Evolutionary conservation across 2,797 vertebrate species (phyloP).

Genomic region (Chaenodraco wilsoni): DNA sequence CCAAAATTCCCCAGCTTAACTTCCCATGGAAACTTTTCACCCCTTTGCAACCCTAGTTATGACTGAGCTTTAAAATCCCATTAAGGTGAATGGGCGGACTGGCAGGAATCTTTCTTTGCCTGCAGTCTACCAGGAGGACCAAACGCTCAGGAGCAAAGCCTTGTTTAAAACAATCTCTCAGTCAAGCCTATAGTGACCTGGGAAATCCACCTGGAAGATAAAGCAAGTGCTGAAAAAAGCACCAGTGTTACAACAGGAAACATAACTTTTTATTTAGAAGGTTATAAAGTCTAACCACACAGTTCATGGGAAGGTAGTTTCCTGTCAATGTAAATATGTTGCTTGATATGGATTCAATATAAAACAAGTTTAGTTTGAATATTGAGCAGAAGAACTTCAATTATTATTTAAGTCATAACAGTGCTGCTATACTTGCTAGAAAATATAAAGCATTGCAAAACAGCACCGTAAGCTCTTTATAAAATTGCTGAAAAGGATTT

Average conservation of each 20-base stretch:
- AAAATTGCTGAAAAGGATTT: constrained; percentile 35
- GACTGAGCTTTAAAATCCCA: constrained; percentile 60
- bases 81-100: constrained; percentile 39
- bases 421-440: neutral
- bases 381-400: constrained; percentile 4
- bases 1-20: no score
- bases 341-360: constrained; percentile 1
- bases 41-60: neutral
- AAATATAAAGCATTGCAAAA: constrained; percentile 30
- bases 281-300: neutral
- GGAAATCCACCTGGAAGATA: constrained; percentile 8
- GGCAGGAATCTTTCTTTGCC: constrained; percentile 23
- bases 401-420: neutral
- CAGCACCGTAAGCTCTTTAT: constrained; percentile 22
- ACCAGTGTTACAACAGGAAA: neutral
- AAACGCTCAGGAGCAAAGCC: constrained; percentile 53
- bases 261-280: neutral
- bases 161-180: constrained; percentile 51
- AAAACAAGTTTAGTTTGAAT: neutral
- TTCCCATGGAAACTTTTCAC: no score
- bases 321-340: constrained; percentile 9
- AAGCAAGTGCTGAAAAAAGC: neutral
- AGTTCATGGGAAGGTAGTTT: neutral
- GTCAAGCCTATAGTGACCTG: constrained; percentile 28
- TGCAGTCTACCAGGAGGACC: constrained; percentile 37